These are phyloP conservation scores for Anomalospiza imberbis DNA, from an alignment of 2,797 vertebrate species.

Conservation along the genomic window DNA sequence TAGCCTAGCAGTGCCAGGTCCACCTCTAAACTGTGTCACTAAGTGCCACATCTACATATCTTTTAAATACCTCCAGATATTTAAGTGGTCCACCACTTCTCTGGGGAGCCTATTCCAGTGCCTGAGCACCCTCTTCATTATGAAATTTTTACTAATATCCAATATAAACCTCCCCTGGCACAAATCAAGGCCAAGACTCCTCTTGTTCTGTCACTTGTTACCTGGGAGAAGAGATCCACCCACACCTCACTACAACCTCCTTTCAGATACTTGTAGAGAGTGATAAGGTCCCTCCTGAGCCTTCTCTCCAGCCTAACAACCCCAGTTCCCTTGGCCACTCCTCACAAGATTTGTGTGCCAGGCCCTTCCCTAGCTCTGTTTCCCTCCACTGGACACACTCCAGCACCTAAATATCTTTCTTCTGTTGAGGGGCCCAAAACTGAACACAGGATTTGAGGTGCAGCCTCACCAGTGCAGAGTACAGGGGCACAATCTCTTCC, in stretches of 20 bases:
- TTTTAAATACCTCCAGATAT: neutral
- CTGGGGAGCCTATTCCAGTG: neutral
- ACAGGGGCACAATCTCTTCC: fast-evolving
- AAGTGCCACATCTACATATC: neutral
- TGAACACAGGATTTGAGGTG: fast-evolving
- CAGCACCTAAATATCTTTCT: neutral
- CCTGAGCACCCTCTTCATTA: fast-evolving
- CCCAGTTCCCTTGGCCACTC: fast-evolving
- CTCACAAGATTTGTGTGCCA: neutral
- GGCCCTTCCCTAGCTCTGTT: neutral
- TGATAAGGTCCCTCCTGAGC: neutral
- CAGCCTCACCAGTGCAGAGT: fast-evolving
- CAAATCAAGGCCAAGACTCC: neutral
- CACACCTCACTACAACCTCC: neutral
- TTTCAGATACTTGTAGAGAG: neutral
- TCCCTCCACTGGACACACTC: fast-evolving
- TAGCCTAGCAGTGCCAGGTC: neutral
- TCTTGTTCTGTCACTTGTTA: neutral
- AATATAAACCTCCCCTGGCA: neutral
- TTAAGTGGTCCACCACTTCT: neutral
- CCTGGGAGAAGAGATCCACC: neutral
- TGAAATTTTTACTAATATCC: neutral
- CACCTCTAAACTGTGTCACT: neutral
- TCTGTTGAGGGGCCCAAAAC: neutral
- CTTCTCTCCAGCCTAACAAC: neutral